These are phyloP conservation scores for Aleiodes testaceus DNA, from an alignment of 2,888 invertebrate species.

Conservation along the genomic window DNA sequence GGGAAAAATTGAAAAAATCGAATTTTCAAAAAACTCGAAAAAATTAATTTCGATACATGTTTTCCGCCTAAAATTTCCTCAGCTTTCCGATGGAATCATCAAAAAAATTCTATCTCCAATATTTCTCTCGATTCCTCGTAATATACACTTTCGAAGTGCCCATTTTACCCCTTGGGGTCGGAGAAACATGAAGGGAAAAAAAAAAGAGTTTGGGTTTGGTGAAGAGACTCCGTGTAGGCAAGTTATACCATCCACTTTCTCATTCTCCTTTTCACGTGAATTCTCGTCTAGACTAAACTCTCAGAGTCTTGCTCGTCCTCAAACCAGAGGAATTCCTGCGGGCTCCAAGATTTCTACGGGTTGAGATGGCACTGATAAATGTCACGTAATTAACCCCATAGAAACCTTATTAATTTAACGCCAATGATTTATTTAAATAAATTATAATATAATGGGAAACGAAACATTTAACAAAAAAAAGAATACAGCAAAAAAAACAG, in stretches of 20 bases:
- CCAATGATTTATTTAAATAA: no score
- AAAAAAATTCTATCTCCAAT: no score
- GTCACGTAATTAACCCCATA: slow-evolving; percentile 66
- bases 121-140: no score
- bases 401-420: slow-evolving; percentile 64
- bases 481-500: not conserved
- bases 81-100: no score
- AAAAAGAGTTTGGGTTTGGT: not conserved
- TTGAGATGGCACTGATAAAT: slow-evolving; percentile 66
- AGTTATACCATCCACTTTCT: not conserved
- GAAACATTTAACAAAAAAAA: not conserved
- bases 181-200: not conserved
- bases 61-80: no score
- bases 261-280: slow-evolving; percentile 13
- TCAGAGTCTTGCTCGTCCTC: not conserved
- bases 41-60: no score
- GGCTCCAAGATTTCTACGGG: slow-evolving; percentile 62
- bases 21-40: no score
- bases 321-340: slow-evolving; percentile 56
- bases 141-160: no score
- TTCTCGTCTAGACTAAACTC: slow-evolving; percentile 6
- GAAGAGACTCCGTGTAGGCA: not conserved
- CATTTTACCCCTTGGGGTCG: no score
- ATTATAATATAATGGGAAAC: no score
- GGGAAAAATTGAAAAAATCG: no score